These are phyloP conservation scores for Margarornis squamiger DNA, from an alignment of 2,797 vertebrate genomes.

Conservation along the genomic window DNA sequence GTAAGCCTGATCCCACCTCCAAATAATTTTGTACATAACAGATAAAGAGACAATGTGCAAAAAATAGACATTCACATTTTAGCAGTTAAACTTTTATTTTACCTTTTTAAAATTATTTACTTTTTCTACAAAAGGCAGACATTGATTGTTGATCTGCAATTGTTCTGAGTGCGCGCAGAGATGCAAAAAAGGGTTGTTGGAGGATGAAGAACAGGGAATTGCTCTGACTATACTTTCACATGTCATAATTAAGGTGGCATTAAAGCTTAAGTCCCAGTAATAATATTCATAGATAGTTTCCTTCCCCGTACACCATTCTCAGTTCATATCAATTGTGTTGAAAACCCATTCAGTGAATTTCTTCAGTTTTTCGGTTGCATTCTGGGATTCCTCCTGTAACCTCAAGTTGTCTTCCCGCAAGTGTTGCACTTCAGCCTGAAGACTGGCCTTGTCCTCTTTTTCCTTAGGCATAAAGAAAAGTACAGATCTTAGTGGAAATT, in stretches of 20 bases:
- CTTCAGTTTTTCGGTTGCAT: slow-evolving; percentile 93
- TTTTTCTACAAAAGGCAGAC: slow-evolving; percentile 82
- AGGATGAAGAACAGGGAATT: slow-evolving; percentile 55
- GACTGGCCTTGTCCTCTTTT: slow-evolving; percentile 90
- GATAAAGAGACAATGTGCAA: slow-evolving; percentile 81
- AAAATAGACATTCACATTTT: slow-evolving; percentile 88
- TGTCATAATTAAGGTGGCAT: slow-evolving; percentile 51
- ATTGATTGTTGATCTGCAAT: slow-evolving; percentile 76
- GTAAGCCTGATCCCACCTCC: slow-evolving; percentile 50
- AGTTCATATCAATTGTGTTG: slow-evolving; percentile 98
- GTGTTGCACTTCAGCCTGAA: slow-evolving; percentile 92
- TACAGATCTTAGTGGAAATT: slow-evolving; percentile 8
- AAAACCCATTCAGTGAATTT: slow-evolving; percentile 99
- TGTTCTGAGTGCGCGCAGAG: slow-evolving; percentile 65
- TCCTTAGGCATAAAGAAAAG: slow-evolving; percentile 78
- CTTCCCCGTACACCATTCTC: slow-evolving; percentile 44
- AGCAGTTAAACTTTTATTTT: slow-evolving; percentile 82
- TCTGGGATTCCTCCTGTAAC: slow-evolving; percentile 94
- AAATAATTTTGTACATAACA: slow-evolving; percentile 77
- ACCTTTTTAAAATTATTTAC: slow-evolving; percentile 79
- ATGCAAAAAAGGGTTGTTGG: slow-evolving; percentile 45
- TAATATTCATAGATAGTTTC: slow-evolving; percentile 15
- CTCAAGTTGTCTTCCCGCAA: slow-evolving; percentile 93
- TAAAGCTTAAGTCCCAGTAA: slow-evolving; percentile 54
- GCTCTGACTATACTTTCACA: slow-evolving; percentile 52